Evolutionary conservation across 2,113 vertebrate species (phyloP).

Genomic region (Carassius carassius): DNA sequence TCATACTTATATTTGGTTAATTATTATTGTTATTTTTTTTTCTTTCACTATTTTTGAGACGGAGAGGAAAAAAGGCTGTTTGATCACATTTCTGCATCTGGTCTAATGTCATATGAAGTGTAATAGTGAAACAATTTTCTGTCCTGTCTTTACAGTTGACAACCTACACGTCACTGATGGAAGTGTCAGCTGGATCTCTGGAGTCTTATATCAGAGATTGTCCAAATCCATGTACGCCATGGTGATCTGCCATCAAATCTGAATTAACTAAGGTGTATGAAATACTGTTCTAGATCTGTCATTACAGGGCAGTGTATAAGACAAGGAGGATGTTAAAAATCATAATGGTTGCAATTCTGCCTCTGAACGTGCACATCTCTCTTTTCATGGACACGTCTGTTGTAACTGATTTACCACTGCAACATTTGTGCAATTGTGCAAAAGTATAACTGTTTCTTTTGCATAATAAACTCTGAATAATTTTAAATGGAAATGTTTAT

Average conservation of each 20-base stretch:
- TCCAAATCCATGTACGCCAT: conserved; percentile 81
- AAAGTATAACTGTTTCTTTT: not conserved
- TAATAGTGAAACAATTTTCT: not conserved
- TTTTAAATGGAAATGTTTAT: not conserved
- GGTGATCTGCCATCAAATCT: conserved; percentile 67
- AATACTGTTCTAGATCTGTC: not conserved
- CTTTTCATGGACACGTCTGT: not conserved
- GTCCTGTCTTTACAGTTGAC: conserved; percentile 74
- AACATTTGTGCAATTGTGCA: not conserved
- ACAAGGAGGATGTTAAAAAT: not conserved
- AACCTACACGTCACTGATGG: conserved; percentile 81
- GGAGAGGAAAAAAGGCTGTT: not conserved
- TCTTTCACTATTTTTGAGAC: not conserved
- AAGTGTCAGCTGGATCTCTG: conserved; percentile 68
- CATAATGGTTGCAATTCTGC: not conserved
- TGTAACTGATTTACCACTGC: not conserved
- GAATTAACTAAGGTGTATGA: not conserved
- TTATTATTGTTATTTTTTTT: not conserved
- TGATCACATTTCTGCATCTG: not conserved
- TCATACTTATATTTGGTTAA: too few relatives aligned
- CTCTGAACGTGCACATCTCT: not conserved
- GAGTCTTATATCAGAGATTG: conserved; percentile 82
- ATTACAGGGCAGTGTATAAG: not conserved
- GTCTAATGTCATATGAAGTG: not conserved
- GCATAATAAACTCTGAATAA: not conserved